Conservation (phyloP, 2,888 invertebrate genomes). For the Pantelozetes paolii region DNA sequence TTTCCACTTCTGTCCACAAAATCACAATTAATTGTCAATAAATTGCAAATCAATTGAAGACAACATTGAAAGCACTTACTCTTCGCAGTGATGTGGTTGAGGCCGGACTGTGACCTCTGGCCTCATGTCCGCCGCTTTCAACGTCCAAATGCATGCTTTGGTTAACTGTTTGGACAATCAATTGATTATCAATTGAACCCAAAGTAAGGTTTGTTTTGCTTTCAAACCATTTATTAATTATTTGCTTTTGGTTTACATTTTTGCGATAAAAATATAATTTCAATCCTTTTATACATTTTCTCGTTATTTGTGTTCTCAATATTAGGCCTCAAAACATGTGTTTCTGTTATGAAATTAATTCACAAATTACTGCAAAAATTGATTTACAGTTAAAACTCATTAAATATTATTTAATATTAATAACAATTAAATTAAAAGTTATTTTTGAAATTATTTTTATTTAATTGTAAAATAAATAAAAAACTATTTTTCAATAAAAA, state of each 20-base stretch:
- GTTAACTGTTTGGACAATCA: too few relatives aligned
- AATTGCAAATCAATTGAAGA: neutral
- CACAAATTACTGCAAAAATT: neutral
- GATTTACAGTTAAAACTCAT: too few relatives aligned
- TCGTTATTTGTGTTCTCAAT: neutral
- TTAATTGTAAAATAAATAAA: too few relatives aligned
- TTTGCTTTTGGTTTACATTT: neutral
- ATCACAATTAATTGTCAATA: neutral
- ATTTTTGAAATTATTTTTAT: too few relatives aligned
- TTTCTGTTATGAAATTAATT: neutral
- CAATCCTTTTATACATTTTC: neutral
- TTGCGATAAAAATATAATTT: too few relatives aligned
- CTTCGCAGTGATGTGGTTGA: neutral
- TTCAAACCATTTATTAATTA: too few relatives aligned
- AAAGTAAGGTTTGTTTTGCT: too few relatives aligned
- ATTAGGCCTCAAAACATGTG: neutral
- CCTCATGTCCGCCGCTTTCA: neutral
- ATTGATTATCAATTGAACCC: too few relatives aligned
- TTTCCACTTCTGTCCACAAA: constrained; percentile 18
- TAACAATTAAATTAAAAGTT: too few relatives aligned
- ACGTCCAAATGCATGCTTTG: constrained; percentile 28
- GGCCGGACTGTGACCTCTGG: neutral
- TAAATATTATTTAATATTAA: too few relatives aligned
- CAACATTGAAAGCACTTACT: neutral
- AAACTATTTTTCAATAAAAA: too few relatives aligned